These are phyloP conservation scores for Myotis pilosus DNA, from an alignment of 2,797 vertebrate genomes.

Conservation along the genomic window DNA sequence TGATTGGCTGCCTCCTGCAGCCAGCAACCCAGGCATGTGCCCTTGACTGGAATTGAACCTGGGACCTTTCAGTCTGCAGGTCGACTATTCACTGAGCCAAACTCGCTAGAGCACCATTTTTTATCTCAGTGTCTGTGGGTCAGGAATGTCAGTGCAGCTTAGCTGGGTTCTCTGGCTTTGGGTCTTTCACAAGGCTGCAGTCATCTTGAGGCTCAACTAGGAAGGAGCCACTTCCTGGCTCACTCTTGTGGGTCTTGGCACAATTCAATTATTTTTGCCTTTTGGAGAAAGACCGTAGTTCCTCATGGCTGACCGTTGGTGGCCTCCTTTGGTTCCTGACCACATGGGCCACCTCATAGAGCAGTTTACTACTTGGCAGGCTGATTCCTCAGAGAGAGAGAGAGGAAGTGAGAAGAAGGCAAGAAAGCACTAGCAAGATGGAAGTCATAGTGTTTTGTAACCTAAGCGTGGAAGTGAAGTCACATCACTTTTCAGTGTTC, in stretches of 20 bases:
- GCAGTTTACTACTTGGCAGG: not conserved
- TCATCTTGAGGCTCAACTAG: not conserved
- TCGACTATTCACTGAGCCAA: too few relatives aligned
- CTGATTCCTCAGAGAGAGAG: not conserved
- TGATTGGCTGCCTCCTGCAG: too few relatives aligned
- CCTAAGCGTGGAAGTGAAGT: not conserved
- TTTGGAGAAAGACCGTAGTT: constrained; percentile 18
- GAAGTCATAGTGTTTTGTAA: constrained; percentile 35
- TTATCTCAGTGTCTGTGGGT: not conserved
- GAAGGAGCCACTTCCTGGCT: not conserved
- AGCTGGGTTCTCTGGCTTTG: not conserved
- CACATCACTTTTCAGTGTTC: not conserved
- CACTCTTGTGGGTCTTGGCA: not conserved
- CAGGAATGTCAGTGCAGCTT: not conserved
- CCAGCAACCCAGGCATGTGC: too few relatives aligned
- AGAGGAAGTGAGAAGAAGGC: not conserved
- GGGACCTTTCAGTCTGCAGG: too few relatives aligned
- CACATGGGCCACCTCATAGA: not conserved
- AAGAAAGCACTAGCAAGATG: not conserved
- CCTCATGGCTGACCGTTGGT: not conserved
- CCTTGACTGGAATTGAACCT: too few relatives aligned
- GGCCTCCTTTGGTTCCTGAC: not conserved
- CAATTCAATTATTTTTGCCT: not conserved
- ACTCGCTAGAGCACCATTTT: not conserved
- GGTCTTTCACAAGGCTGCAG: not conserved